Evolutionary conservation across 2,888 invertebrate genomes (phyloP), one percentile per base, ranked within the genome.

Genomic region (Epinotia brunnichana): DNA sequence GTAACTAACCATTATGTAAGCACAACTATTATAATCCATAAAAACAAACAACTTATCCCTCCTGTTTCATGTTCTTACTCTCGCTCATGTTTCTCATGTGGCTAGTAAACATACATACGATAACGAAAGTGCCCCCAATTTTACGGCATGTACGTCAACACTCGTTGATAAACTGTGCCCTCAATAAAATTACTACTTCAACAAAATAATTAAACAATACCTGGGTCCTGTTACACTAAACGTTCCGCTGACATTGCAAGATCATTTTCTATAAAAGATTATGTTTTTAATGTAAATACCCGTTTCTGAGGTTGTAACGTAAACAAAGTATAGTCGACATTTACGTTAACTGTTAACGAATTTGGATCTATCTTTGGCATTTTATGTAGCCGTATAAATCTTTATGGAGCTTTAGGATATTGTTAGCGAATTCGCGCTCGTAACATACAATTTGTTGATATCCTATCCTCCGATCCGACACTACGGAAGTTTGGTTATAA

Each of bases 401-500:
- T 17, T 41, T 21, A 66, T 15, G 4, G 35, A 54, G 3, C 53
- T 56, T 2, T 24, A 48, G 44, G n/a, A 62, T 21, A 29, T 11
- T n/a, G 29, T 4, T 62, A n/a, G 44, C 44, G 17, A 9, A 7
- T 11, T 11, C n/a, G n/a, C 15, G n/a, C 13, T 19, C 17, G 15
- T 29, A 4, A 62, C 29, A 62, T 21, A 39, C 39, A 19, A 44
- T 24, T 62, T 62, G 62, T 48, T 48, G 48, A 62, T 48, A 61
- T 61, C 44, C 29, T n/a, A n/a, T n/a, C n/a, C n/a, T n/a, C n/a
- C n/a, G n/a, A n/a, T 29, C 24, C 59, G 35, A 59, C 17, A n/a
- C 13, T 53, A 21, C 17, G 60, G 19, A 64, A 41, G 60, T 67
- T 44, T 67, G 71, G 71, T 71, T 67, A 66, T 53, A 60, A 53